Percentiles rank a stretch among this genome's conserved stretches.
Conservation (phyloP, 2,797 vertebrate genomes). For the Cirrhinus molitorella region DNA sequence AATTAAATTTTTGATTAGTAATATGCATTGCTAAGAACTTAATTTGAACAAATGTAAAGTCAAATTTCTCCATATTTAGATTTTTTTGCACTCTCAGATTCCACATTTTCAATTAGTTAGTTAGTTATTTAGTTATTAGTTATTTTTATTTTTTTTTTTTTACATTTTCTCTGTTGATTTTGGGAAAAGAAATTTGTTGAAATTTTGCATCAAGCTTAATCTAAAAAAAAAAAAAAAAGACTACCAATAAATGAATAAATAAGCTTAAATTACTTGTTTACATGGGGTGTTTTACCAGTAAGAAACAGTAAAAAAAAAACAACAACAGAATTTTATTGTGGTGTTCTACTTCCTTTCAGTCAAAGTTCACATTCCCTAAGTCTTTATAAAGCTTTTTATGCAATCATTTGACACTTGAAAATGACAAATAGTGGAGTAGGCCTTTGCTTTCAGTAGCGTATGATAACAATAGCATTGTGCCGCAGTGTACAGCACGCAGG, state of each 20-base stretch:
- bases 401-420: constrained; percentile 24
- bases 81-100: too few species aligned
- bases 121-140: too few species aligned
- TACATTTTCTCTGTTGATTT: neutral
- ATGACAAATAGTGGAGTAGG: constrained; percentile 30
- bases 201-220: neutral
- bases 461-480: constrained; percentile 57
- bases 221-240: too few species aligned
- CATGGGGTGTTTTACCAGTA: neutral
- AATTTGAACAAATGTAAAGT: too few species aligned
- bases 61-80: too few species aligned
- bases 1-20: too few species aligned
- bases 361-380: constrained; percentile 4
- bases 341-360: neutral
- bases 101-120: too few species aligned
- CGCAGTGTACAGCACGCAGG: constrained; percentile 38
- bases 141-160: too few species aligned
- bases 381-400: constrained; percentile 36
- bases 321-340: neutral
- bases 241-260: neutral
- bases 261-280: neutral
- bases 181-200: neutral
- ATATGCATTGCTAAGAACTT: too few species aligned
- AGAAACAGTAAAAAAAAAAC: neutral
- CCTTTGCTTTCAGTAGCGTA: constrained; percentile 15